Evolutionary conservation across 2,113 vertebrate species (phyloP).

Genomic region (Anguilla rostrata): DNA sequence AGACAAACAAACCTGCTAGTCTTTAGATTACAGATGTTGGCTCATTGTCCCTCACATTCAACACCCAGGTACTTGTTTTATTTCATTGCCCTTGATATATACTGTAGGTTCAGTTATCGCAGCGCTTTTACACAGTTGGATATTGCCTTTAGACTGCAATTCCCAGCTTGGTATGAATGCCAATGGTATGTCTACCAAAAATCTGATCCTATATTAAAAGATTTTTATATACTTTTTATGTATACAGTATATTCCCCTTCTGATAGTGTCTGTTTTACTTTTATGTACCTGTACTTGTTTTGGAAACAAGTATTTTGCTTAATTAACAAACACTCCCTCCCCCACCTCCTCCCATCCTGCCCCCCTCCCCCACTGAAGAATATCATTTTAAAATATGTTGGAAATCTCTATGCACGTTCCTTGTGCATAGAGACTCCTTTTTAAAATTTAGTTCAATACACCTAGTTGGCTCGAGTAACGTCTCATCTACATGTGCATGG

Average conservation of each 20-base stretch:
- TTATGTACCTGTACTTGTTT: neutral
- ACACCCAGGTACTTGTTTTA: neutral
- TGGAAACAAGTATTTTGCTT: neutral
- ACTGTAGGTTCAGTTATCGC: neutral
- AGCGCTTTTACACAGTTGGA: neutral
- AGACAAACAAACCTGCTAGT: neutral
- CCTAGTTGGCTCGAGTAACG: conserved; percentile 85
- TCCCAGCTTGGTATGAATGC: neutral
- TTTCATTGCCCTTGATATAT: neutral
- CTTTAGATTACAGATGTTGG: neutral
- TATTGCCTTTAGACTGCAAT: neutral
- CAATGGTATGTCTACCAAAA: neutral
- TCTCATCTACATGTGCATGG: conserved; percentile 92
- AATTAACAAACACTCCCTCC: neutral
- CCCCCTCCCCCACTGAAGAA: conserved; percentile 66
- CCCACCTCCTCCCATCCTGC: neutral
- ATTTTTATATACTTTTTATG: no score
- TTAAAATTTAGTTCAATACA: conserved; percentile 68
- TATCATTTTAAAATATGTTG: conserved; percentile 99
- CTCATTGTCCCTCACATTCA: neutral
- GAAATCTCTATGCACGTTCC: conserved; percentile 85
- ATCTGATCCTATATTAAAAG: no score
- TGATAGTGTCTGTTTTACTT: neutral
- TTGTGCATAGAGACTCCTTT: conserved; percentile 87
- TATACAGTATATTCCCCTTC: neutral